Evolutionary conservation across 1,140 invertebrate genomes (phyloP), one percentile per base, ranked within the genome.

Genomic region (Bicyclus anynana): DNA sequence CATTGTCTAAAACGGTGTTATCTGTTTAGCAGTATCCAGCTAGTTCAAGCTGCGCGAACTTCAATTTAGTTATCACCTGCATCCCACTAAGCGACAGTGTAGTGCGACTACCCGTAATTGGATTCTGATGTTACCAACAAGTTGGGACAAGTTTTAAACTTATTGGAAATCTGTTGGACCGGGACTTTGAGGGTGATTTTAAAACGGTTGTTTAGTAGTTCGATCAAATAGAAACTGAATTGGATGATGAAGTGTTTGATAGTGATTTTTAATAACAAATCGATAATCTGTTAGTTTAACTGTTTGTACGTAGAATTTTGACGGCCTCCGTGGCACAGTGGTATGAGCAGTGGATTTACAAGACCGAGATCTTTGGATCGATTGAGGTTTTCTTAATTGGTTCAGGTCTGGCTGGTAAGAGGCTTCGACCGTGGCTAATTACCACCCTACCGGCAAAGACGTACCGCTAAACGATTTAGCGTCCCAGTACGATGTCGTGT

Each of bases 111-210:
- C 2, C 37, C 16, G 1, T 38, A 38, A 38, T 38, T 38, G 37
- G 37, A 38, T 38, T 38, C 16, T 38, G 16, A 38, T 17, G 37
- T 38, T 14, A 14, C 37, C 37, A 38, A 13, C 37, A 14, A 38
- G 37, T 38, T 38, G 37, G 37, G 14, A 38, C 37, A 10, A 38
- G 37, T 38, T 38, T 38, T 38, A 38, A 38, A 38, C 37, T 14
- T 38, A 38, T 38, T 17, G 37, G 37, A 38, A 38, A 38, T 38
- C 37, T 38, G 37, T 38, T 38, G 14, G 37, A 38, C 13, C 29
- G 29, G 29, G 10, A n/a, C 29, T 33, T 33, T 33, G 3, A 33
- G 10, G n/a, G 29, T 33, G 29, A 33, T 33, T 33, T 33, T 23
- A 23, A 12, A 33, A 12, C 29, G 29, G 29, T 33, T 33, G n/a